phyloP scores from a whole-genome alignment of 2,113 vertebrate genomes.

The Grammomys dolichurus region DNA sequence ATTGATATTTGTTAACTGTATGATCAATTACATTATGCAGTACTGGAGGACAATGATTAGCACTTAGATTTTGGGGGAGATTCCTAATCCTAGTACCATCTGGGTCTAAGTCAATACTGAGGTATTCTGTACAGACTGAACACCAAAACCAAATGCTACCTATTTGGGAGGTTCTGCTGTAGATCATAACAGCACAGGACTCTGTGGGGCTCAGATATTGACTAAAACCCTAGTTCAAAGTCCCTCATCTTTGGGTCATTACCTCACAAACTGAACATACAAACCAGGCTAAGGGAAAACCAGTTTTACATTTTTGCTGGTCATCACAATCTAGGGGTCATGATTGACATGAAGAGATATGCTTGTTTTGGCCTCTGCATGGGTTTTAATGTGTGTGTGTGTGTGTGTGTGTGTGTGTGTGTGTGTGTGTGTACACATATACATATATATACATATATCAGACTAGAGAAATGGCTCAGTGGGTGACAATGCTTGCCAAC shows the following conservation, averaged over 20 bases:
- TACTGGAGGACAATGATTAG: neutral
- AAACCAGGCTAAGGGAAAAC: neutral
- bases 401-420: too few relatives aligned
- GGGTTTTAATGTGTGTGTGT: neutral
- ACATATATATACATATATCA: too few relatives aligned
- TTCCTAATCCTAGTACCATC: neutral
- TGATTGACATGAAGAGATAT: neutral
- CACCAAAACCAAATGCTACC: neutral
- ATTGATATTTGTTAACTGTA: neutral
- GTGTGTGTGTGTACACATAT: too few relatives aligned
- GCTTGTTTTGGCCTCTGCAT: neutral
- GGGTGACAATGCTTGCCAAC: neutral
- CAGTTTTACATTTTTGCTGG: neutral
- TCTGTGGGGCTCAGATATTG: neutral
- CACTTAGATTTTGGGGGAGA: neutral
- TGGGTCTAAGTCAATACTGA: constrained; percentile 13
- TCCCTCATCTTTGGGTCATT: neutral
- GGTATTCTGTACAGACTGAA: neutral
- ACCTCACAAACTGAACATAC: neutral
- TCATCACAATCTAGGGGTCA: neutral
- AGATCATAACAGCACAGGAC: neutral
- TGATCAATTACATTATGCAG: neutral
- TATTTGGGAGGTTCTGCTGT: neutral
- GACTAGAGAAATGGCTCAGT: neutral
- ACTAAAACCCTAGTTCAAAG: neutral